These are phyloP conservation scores for Anadara kagoshimensis DNA, from an alignment of 1,140 invertebrate species.

Conservation along the genomic window DNA sequence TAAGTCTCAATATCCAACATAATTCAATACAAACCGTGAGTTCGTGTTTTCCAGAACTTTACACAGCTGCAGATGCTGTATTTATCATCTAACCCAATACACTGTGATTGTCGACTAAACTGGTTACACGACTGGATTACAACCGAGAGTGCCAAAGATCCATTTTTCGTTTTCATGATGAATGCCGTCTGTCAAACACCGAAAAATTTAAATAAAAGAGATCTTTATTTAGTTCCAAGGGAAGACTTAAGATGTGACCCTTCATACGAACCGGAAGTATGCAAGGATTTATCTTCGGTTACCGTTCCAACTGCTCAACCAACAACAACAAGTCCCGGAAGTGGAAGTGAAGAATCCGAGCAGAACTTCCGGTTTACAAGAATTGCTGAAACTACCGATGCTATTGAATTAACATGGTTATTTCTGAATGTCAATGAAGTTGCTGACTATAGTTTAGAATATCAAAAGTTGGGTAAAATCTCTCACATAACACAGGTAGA, in stretches of 20 bases:
- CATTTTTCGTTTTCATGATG: conserved; percentile 19
- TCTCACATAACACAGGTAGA: conserved; percentile 4
- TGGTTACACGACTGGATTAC: conserved; percentile 32
- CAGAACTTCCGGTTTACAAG: conserved; percentile 25
- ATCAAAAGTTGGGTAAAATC: conserved; percentile 24
- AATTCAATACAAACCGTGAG: conserved; percentile 25
- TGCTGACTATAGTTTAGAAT: conserved; percentile 15
- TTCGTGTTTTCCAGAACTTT: conserved; percentile 23
- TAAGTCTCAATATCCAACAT: conserved; percentile 29
- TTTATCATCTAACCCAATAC: conserved; percentile 24
- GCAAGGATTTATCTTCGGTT: conserved; percentile 6
- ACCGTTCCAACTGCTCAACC: conserved; percentile 7
- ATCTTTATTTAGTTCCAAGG: conserved; percentile 16
- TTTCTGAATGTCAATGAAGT: conserved; percentile 9
- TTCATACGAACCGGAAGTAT: conserved; percentile 2
- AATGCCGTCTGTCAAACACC: conserved; percentile 28
- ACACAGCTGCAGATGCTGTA: conserved; percentile 34
- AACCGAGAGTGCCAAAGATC: conserved; percentile 12
- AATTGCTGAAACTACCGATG: conserved; percentile 19
- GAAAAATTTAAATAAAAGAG: conserved; percentile 2
- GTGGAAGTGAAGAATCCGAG: neutral
- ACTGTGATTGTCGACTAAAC: conserved; percentile 28
- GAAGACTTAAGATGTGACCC: conserved; percentile 15
- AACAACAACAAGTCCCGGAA: neutral
- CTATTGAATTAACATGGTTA: conserved; percentile 31